Base-by-base conservation (phyloP, 2,888 invertebrate genomes). In the Mythimna ferrago region DNA sequence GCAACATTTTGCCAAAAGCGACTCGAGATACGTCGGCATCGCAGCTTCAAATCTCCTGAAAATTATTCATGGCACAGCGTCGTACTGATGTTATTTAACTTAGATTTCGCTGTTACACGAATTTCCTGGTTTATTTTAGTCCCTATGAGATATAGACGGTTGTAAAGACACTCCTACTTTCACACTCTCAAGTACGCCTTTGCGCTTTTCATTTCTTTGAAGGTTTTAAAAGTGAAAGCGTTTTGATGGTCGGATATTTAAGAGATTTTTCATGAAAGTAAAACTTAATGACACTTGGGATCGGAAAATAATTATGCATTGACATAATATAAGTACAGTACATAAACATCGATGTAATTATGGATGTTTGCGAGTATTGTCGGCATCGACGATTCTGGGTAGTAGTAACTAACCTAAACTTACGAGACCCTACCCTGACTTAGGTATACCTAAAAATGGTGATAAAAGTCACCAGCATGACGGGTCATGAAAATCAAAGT, bases 41-140 rank as follows among this genome's bases (percentile, higher is more conserved):
- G 68, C 77, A 71, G 73, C 80, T 74, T 76, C 77, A 83, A 80
- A 83, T 83, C 82, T 80, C 72, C 67, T 76, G 72, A 69, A 84
- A 84, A 84, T 82, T 84, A 84, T 84, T 84, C 84, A 83, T 83
- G 74, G 58, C 75, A 68, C 78, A 72, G 69, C 78, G 73, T 76
- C 74, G 78, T 80, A 44, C 82, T 78, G 76, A 74, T 81, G 79
- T 83, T 83, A 79, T 83, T 83, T 83, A 83, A 83, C 81, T 81
- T 81, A 83, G 76, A 81, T 83, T 83, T 72, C 67, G 66, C 73
- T 75, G 69, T 82, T 78, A 78, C 56, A 56, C 60, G 66, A 73
- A 83, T 78, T 81, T 81, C 76, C 70, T 70, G 71, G 66, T 75
- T 78, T 78, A 74, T 81, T 81, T 83, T 66, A 74, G 78, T 80